Base-by-base conservation (phyloP, 2,888 invertebrate species). In the Oxystoma pomonae region DNA sequence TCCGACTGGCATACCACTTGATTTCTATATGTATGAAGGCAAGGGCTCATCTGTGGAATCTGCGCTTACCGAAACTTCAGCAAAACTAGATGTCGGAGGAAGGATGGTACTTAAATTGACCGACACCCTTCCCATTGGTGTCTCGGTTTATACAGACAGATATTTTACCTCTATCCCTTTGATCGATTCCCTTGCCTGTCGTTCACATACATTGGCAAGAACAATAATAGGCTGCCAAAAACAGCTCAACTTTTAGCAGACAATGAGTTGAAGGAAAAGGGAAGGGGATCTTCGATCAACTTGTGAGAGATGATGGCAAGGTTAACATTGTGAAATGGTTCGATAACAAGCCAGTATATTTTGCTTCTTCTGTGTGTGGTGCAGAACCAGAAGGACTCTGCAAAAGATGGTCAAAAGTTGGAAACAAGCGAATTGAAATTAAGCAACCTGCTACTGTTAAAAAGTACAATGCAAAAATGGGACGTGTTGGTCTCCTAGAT, bases 21-120 rank as follows among this genome's bases (percentile, higher is more conserved):
- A 73, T 63, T 71, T 71, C 22, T 62, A 71, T 57, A 51, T 72
- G 49, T 72, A 72, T 61, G 64, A 72, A 63, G 70, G 69, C 52
- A 62, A 62, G 21, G n/a, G n/a, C n/a, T n/a, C n/a, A n/a, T n/a
- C n/a, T n/a, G n/a, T n/a, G n/a, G n/a, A n/a, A n/a, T 60, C 22
- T 18, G 21, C 5, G 18, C 19, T 60, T 22, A 22, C 55, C 16
- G 17, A 18, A 20, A 60, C 21, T 18, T 19, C 60, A 1, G 60
- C 21, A 60, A 56, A 63, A 69, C 20, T 60, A 17, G 59, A 64
- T 55, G 53, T 71, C 19, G 67, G 67, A 16, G 71, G 71, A 12
- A 67, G 68, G 58, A 61, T 71, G 57, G 66, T 69, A 1, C 58
- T 68, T 20, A 68, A 69, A 66, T 66, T 71, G 16, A 62, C 59